Evolutionary conservation across 1,140 invertebrate species (phyloP).

Genomic region (Apolygus lucorum): DNA sequence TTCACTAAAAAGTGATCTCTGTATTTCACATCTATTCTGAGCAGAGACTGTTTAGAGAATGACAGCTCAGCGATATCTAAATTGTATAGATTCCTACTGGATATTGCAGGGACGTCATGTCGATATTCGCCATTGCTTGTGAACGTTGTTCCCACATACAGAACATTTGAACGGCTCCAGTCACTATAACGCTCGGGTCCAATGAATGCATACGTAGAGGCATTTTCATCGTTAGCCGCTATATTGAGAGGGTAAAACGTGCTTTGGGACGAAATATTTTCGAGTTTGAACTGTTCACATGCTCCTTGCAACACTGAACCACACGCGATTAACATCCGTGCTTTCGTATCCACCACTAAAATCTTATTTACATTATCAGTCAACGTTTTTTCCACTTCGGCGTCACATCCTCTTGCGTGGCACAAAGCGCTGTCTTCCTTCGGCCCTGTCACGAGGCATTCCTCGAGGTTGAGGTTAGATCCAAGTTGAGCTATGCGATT

Average conservation of each 20-base stretch:
- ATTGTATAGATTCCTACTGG: constrained; percentile 69
- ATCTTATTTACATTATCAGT: constrained; percentile 88
- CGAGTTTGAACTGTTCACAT: constrained; percentile 73
- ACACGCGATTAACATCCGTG: constrained; percentile 73
- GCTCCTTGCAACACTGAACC: constrained; percentile 81
- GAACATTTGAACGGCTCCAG: constrained; percentile 65
- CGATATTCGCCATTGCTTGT: constrained; percentile 84
- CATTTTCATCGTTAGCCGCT: constrained; percentile 81
- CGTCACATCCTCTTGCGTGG: constrained; percentile 69
- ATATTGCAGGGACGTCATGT: constrained; percentile 89
- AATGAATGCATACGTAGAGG: constrained; percentile 89
- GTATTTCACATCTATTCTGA: constrained; percentile 90
- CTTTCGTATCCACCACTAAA: constrained; percentile 74
- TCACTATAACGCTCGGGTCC: constrained; percentile 75
- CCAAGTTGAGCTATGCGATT: constrained; percentile 50
- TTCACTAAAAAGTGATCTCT: constrained; percentile 89
- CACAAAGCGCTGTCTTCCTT: constrained; percentile 76
- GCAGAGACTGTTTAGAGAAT: constrained; percentile 74
- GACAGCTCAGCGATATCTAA: constrained; percentile 71
- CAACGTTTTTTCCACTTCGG: constrained; percentile 49
- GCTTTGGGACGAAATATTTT: constrained; percentile 65
- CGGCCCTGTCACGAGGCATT: constrained; percentile 50
- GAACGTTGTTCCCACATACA: constrained; percentile 92
- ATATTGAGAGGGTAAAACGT: constrained; percentile 69
- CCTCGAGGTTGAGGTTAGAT: constrained; percentile 41